These are phyloP conservation scores for Neotragus moschatus DNA, from an alignment of 2,113 vertebrate species.

Conservation along the genomic window DNA sequence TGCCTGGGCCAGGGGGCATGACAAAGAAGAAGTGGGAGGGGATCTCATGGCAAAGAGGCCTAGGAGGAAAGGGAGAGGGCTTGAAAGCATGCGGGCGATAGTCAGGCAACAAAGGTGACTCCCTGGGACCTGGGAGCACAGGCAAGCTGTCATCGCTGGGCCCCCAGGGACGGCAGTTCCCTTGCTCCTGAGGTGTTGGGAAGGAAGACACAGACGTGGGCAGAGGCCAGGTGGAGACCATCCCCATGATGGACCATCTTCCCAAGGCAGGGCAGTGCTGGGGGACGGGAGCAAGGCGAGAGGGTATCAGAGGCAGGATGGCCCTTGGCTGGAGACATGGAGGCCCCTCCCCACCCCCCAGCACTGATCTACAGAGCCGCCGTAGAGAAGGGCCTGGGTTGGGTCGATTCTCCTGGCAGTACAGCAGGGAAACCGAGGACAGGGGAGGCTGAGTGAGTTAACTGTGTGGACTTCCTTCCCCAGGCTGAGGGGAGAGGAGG, in stretches of 20 bases:
- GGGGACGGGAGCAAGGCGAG: background rate
- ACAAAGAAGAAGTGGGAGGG: background rate
- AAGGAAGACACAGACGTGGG: background rate
- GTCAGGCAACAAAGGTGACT: background rate
- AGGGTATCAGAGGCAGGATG: background rate
- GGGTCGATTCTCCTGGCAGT: background rate
- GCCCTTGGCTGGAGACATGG: background rate
- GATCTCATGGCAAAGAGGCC: background rate
- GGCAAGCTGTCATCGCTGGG: background rate
- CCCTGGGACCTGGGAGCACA: background rate
- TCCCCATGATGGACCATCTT: background rate
- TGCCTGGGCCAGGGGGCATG: background rate
- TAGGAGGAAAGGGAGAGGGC: background rate
- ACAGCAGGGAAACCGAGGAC: background rate
- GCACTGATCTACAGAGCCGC: background rate
- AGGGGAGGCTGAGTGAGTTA: background rate
- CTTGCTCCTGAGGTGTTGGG: background rate
- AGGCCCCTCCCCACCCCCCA: background rate
- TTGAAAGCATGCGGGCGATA: background rate
- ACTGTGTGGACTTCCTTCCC: background rate
- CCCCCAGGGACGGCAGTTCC: background rate
- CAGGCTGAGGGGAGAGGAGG: fast-evolving
- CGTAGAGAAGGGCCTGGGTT: background rate
- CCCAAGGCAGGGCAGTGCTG: background rate
- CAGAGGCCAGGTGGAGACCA: background rate